phyloP scores from a whole-genome alignment of 2,113 vertebrate species.

The Dromaius novaehollandiae region DNA sequence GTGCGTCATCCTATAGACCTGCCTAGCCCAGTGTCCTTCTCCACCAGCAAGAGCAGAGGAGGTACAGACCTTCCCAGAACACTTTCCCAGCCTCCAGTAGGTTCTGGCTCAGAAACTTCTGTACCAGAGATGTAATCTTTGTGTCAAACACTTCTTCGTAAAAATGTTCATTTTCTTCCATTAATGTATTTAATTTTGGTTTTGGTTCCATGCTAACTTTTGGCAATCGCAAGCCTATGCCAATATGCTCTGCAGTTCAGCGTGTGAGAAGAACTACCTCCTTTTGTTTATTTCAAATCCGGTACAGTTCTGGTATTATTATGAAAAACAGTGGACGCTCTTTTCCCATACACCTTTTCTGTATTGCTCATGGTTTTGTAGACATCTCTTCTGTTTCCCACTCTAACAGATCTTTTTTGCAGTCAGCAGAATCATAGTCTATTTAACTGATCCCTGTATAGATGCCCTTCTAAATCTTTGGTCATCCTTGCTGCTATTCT shows the following conservation, averaged over 20 bases:
- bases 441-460: not conserved
- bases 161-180: not conserved
- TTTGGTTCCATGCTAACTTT: not conserved
- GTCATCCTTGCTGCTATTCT: not conserved
- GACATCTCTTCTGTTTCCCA: not conserved
- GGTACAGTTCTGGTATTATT: not conserved
- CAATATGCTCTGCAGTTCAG: not conserved
- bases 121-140: not conserved
- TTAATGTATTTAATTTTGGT: not conserved
- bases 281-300: not conserved
- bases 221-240: not conserved
- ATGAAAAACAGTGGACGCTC: not conserved
- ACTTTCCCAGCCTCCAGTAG: not conserved
- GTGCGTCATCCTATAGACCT: not conserved
- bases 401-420: not conserved
- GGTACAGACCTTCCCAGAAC: not conserved
- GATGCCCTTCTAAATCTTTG: not conserved
- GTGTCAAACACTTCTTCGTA: not conserved
- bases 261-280: not conserved
- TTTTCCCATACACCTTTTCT: not conserved
- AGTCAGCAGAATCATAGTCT: not conserved
- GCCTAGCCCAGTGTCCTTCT: not conserved
- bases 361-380: not conserved
- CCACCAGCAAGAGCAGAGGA: not conserved
- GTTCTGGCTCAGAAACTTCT: not conserved